These are phyloP conservation scores for Cololabis saira DNA, from an alignment of 2,113 vertebrate genomes.

Conservation along the genomic window DNA sequence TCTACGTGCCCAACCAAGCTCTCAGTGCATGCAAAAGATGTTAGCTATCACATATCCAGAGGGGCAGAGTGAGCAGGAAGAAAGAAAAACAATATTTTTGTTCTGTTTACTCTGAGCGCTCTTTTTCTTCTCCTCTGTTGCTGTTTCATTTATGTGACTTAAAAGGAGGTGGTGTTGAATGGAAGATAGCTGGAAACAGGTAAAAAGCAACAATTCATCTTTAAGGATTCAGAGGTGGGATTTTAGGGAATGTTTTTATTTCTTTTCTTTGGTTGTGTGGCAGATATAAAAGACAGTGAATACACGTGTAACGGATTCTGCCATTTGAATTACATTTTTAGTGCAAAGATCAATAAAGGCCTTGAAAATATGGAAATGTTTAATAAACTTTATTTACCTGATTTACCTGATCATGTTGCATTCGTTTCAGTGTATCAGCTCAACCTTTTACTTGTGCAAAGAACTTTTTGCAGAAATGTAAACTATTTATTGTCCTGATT, in stretches of 20 bases:
- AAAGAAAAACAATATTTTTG: slow-evolving; percentile 63
- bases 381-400: no score
- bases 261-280: slow-evolving; percentile 12
- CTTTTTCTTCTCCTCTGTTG: slow-evolving; percentile 50
- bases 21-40: slow-evolving; percentile 57
- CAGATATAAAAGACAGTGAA: slow-evolving; percentile 24
- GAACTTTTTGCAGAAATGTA: no score
- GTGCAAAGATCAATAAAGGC: neutral
- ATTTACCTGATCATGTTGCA: no score
- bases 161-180: slow-evolving; percentile 48
- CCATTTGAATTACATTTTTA: neutral
- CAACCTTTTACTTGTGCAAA: no score
- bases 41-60: slow-evolving; percentile 67
- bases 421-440: no score
- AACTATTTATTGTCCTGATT: no score
- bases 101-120: slow-evolving; percentile 54
- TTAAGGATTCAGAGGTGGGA: slow-evolving; percentile 38
- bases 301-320: neutral
- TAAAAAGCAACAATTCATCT: slow-evolving; percentile 52
- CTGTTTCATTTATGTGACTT: slow-evolving; percentile 57
- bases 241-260: slow-evolving; percentile 4
- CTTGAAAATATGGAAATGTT: no score
- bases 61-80: slow-evolving; percentile 45
- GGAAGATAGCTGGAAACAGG: slow-evolving; percentile 50
- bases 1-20: slow-evolving; percentile 64